Percentiles rank a stretch among this genome's conserved stretches.
Evolutionary conservation across 2,113 vertebrate species (phyloP).

Genomic region (Caretta caretta): DNA sequence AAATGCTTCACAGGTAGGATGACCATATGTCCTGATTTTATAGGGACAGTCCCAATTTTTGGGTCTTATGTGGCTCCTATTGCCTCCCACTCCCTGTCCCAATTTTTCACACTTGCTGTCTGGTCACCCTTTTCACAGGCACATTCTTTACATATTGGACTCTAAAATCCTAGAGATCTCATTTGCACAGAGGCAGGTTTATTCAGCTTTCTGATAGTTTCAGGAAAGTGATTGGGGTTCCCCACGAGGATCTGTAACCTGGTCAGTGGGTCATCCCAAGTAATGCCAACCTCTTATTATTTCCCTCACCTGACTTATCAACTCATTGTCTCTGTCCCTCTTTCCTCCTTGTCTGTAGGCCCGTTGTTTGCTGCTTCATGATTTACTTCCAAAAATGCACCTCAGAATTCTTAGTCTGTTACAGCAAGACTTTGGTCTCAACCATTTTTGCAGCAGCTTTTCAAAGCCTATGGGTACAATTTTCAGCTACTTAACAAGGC

Average conservation of each 20-base stretch:
- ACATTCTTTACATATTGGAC: not conserved
- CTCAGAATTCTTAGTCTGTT: not conserved
- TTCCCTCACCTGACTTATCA: not conserved
- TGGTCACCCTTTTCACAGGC: not conserved
- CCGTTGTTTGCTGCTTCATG: not conserved
- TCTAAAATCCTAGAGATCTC: not conserved
- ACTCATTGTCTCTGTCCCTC: not conserved
- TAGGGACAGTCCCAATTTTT: no score
- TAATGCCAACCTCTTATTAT: not conserved
- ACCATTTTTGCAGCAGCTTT: not conserved
- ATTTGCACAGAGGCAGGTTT: accelerated
- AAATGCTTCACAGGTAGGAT: not conserved
- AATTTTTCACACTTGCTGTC: no score
- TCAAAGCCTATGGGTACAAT: not conserved
- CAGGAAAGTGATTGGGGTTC: not conserved
- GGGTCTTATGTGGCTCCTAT: no score
- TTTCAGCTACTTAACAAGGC: not conserved
- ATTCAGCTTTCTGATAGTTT: not conserved
- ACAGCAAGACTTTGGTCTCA: not conserved
- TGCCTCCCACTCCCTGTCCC: no score
- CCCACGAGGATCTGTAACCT: not conserved
- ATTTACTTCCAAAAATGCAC: not conserved
- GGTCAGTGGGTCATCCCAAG: not conserved
- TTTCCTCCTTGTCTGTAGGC: not conserved
- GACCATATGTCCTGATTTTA: no score